phyloP scores from a whole-genome alignment of 2,888 invertebrate genomes.

The Agriotes lineatus region DNA sequence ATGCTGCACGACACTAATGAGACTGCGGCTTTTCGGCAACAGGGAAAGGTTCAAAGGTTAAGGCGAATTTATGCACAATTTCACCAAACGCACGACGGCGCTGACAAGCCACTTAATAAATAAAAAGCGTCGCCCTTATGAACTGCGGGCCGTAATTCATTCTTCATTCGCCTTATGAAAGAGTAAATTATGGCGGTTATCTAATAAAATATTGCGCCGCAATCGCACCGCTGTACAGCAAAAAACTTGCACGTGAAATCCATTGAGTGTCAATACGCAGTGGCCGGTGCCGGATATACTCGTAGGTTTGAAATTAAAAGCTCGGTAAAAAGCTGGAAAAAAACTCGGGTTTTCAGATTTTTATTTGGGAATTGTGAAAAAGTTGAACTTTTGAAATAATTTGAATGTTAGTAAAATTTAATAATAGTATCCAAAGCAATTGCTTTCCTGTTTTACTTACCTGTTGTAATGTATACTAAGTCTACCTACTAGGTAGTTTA shows the following conservation, averaged over 20 bases:
- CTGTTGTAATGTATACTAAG: no score
- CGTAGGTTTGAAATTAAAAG: no score
- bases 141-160: not conserved
- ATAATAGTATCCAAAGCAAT: no score
- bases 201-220: slow-evolving; percentile 1
- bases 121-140: slow-evolving; percentile 2
- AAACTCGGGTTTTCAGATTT: no score
- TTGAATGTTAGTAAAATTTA: no score
- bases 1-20: not conserved
- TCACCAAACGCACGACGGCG: not conserved
- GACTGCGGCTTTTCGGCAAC: not conserved
- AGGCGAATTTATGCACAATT: slow-evolving; percentile 15
- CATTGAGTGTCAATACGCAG: not conserved
- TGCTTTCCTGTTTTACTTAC: no score
- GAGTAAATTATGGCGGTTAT: slow-evolving; percentile 3
- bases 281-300: not conserved
- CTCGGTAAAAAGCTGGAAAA: no score
- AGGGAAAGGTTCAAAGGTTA: slow-evolving; percentile 6
- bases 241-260: not conserved
- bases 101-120: slow-evolving; percentile 19
- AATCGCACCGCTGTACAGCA: not conserved
- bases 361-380: no score
- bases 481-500: no score
- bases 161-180: not conserved
- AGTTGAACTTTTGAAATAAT: no score